Conservation (phyloP, 2,113 vertebrate species). For the Halcyon senegalensis region DNA sequence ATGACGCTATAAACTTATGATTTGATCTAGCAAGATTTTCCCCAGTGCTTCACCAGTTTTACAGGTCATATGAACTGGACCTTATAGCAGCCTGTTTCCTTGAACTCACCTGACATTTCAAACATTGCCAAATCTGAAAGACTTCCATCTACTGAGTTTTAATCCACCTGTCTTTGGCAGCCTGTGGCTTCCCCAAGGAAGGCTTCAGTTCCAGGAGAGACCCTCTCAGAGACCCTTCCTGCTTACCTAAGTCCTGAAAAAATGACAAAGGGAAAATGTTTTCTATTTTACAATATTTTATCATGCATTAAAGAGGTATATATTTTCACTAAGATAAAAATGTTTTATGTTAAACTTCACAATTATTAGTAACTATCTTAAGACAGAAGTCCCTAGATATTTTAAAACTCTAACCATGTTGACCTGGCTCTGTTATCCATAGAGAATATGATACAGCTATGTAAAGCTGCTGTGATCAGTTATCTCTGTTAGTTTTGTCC, state of each 20-base stretch:
- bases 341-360: background rate
- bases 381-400: conserved; percentile 18
- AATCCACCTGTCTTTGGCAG: background rate
- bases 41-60: background rate
- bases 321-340: conserved; percentile 10
- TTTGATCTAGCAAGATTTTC: background rate
- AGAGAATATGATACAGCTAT: background rate
- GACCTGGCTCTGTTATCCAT: conserved; percentile 18
- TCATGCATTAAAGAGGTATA: background rate
- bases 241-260: background rate
- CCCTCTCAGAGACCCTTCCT: background rate
- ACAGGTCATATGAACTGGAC: background rate
- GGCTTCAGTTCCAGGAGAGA: background rate
- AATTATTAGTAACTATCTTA: conserved; percentile 10
- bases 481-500: background rate
- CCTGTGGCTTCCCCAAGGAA: background rate
- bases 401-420: conserved; percentile 14
- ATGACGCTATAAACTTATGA: background rate
- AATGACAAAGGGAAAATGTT: background rate
- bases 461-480: conserved; percentile 17
- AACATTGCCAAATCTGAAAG: background rate
- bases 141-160: background rate
- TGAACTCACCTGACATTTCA: background rate
- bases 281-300: background rate
- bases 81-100: background rate